Evolutionary conservation across 2,797 vertebrate species (phyloP), one percentile per base, ranked within the genome.

Genomic region (Morelia viridis): DNA sequence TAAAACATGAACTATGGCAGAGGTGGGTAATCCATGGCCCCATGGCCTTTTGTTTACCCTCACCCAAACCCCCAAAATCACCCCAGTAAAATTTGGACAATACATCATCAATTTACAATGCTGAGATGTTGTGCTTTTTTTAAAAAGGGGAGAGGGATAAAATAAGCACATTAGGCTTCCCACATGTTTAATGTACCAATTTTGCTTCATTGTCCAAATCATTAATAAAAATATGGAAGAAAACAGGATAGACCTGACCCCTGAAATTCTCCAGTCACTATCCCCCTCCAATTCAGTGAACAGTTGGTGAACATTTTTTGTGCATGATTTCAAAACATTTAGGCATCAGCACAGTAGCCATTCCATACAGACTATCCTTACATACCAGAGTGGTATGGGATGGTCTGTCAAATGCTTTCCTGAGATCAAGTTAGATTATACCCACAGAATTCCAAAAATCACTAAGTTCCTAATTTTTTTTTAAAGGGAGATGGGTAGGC

Each of bases 81-180:
- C 22, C 19, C 35, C 71, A 80, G 5, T 80, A 80, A 41, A 80
- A 80, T 80, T 80, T 80, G 9, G 41, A 24, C 46, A 4, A 22
- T 80, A 80, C 71, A 46, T 41, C 13, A 71, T 71, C 19, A 46
- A 80, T 8, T 80, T 80, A 80, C 35, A 80, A 80, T 46, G 35
- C 8, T 76, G 41, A 76, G 3, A 76, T 76, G 9, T 76, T 76
- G 8, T 76, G 8, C 35, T 41, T 76, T 68, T 68, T 68, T 76
- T n/a, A n/a, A 76, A 35, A 35, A 41, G 4, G 12, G 68, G 3
- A 0, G 15, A 5, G 17, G 6, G 0, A 22, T 22, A 1, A 41
- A 22, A 76, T 22, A 41, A 76, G 7, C 35, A 22, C 35, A 19
- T 19, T 76, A 76, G 41, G 3, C 2, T 10, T 41, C 15, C 41